Evolutionary conservation across 1,140 invertebrate species (phyloP).

Genomic region (Aphidius ervi): DNA sequence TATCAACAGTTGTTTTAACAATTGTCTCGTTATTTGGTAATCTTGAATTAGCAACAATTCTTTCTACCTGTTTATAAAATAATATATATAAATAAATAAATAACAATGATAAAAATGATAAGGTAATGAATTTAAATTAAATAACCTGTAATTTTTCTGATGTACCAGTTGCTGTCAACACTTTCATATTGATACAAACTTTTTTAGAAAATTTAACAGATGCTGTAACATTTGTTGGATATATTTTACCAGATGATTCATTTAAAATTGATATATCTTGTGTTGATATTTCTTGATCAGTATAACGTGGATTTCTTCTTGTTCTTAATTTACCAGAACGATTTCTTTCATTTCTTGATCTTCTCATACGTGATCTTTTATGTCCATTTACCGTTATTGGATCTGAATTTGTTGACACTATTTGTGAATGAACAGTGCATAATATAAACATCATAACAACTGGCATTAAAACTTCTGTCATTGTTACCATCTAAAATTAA

Average conservation of each 20-base stretch:
- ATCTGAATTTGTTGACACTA: conserved; percentile 69
- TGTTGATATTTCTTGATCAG: not conserved
- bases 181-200: conserved; percentile 39
- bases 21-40: not conserved
- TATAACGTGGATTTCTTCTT: conserved; percentile 41
- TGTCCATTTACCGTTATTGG: conserved; percentile 39
- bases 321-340: conserved; percentile 41
- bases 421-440: conserved; percentile 86
- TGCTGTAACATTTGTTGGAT: conserved; percentile 33
- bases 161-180: conserved; percentile 18
- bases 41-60: not conserved
- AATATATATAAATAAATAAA: not conserved
- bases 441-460: conserved; percentile 74
- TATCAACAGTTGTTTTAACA: not conserved
- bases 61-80: not conserved
- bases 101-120: not conserved
- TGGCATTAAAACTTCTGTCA: conserved; percentile 72
- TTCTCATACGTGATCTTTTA: conserved; percentile 38
- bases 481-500: conserved; percentile 52
- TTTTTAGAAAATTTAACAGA: conserved; percentile 49
- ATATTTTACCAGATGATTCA: conserved; percentile 19
- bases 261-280: too few relatives aligned
- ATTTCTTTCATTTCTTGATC: conserved; percentile 39
- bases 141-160: not conserved
- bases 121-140: not conserved